Evolutionary conservation across 2,797 vertebrate species (phyloP).

Genomic region (Enteromius paludinosus): DNA sequence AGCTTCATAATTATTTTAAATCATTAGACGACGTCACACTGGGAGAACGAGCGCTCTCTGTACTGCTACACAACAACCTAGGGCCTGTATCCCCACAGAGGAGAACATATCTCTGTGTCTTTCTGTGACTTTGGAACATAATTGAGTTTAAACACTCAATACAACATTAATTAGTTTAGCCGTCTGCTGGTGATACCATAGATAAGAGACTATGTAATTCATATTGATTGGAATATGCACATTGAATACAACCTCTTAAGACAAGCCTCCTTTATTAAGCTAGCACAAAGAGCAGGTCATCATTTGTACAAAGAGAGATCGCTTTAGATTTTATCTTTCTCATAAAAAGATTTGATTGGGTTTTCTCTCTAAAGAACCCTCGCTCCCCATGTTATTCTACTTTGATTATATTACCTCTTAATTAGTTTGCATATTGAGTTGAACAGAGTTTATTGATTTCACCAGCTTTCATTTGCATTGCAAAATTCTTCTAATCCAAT

Average conservation of each 20-base stretch:
- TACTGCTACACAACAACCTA: constrained; percentile 60
- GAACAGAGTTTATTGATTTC: constrained; percentile 84
- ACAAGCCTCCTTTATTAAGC: constrained; percentile 87
- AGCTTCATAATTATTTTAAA: constrained; percentile 23
- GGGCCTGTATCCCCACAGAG: constrained; percentile 55
- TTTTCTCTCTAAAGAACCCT: constrained; percentile 81
- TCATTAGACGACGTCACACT: constrained; percentile 5
- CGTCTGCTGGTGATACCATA: constrained; percentile 85
- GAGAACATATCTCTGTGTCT: constrained; percentile 79
- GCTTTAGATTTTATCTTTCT: constrained; percentile 87
- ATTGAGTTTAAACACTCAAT: constrained; percentile 89
- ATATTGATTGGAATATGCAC: constrained; percentile 89
- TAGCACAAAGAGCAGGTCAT: constrained; percentile 84
- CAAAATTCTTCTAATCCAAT: constrained; percentile 85
- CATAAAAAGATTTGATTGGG: constrained; percentile 88
- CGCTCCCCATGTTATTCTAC: constrained; percentile 81
- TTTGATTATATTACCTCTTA: constrained; percentile 88
- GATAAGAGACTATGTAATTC: constrained; percentile 88
- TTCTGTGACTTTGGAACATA: constrained; percentile 86
- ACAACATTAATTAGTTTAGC: constrained; percentile 89
- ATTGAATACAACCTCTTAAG: constrained; percentile 85
- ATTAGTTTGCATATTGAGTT: constrained; percentile 89
- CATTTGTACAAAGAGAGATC: constrained; percentile 85
- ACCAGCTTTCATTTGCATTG: constrained; percentile 86
- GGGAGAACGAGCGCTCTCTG: constrained; percentile 50